Conservation (phyloP, 2,797 vertebrate species). For the Molothrus aeneus region DNA sequence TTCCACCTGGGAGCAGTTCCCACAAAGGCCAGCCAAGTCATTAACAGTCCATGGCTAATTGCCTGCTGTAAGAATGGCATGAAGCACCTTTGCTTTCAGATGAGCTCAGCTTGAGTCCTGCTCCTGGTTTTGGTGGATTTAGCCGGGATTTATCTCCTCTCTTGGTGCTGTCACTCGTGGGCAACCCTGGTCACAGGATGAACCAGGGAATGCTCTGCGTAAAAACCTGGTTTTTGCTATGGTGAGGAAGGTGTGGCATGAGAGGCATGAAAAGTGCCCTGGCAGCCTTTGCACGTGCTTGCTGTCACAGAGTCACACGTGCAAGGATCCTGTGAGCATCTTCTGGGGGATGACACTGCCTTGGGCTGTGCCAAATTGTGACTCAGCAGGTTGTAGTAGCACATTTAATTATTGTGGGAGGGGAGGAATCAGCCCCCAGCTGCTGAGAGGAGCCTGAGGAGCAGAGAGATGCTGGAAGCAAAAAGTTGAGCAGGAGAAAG, state of each 20-base stretch:
- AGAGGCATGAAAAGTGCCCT: background rate
- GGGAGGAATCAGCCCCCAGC: background rate
- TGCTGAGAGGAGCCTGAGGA: background rate
- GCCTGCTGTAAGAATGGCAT: background rate
- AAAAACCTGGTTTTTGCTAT: background rate
- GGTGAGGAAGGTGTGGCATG: background rate
- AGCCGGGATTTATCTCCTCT: background rate
- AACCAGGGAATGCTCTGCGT: background rate
- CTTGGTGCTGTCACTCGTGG: background rate
- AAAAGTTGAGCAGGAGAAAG: background rate
- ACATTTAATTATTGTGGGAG: background rate
- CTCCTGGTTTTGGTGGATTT: background rate
- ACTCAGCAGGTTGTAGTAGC: conserved; percentile 18
- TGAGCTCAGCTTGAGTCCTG: background rate
- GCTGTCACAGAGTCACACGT: background rate
- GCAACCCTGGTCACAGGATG: background rate
- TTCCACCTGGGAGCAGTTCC: conserved; percentile 31
- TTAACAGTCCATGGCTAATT: conserved; percentile 48
- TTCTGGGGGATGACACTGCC: conserved; percentile 5
- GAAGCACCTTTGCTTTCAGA: background rate
- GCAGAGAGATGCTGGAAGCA: accelerated
- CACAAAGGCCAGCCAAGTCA: conserved; percentile 42
- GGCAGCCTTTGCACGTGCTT: background rate
- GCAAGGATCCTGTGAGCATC: background rate
- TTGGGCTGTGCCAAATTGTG: background rate